Conservation (phyloP, 2,888 invertebrate species). For the Aleiodes leptofemur region DNA sequence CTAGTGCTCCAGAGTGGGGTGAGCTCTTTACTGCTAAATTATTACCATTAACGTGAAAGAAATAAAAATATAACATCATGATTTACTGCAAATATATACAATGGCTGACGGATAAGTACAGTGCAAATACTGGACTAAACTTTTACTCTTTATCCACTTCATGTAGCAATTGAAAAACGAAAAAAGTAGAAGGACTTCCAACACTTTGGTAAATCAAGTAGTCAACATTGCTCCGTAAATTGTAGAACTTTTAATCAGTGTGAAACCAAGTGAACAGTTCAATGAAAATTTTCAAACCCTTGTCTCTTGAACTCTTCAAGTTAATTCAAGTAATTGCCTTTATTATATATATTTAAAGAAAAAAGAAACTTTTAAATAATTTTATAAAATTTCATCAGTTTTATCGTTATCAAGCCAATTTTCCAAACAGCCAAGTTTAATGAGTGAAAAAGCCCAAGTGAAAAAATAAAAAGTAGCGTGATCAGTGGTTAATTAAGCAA, state of each 20-base stretch:
- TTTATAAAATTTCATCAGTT: slow-evolving; percentile 25
- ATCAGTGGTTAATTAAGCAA: slow-evolving; percentile 43
- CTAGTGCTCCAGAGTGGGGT: slow-evolving; percentile 36
- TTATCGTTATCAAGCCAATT: slow-evolving; percentile 10
- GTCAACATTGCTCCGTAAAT: slow-evolving; percentile 11
- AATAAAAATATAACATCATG: slow-evolving; percentile 33
- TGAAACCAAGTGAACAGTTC: neutral
- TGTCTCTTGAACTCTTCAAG: neutral
- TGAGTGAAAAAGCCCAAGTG: slow-evolving; percentile 20
- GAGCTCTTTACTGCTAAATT: slow-evolving; percentile 44
- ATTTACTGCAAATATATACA: slow-evolving; percentile 56
- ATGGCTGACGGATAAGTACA: slow-evolving; percentile 54
- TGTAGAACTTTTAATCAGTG: neutral
- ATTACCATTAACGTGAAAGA: no score
- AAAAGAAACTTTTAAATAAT: neutral
- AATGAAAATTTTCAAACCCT: neutral
- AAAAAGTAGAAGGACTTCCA: slow-evolving; percentile 8
- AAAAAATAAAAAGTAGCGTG: slow-evolving; percentile 40
- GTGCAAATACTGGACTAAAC: slow-evolving; percentile 52
- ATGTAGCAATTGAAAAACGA: neutral
- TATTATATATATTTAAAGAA: neutral
- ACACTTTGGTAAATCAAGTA: neutral
- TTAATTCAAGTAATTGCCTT: slow-evolving; percentile 12
- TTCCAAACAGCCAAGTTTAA: slow-evolving; percentile 9
- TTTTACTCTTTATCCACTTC: slow-evolving; percentile 12